Base-by-base conservation (phyloP, 1,140 invertebrate genomes). In the Papilio polytes region DNA sequence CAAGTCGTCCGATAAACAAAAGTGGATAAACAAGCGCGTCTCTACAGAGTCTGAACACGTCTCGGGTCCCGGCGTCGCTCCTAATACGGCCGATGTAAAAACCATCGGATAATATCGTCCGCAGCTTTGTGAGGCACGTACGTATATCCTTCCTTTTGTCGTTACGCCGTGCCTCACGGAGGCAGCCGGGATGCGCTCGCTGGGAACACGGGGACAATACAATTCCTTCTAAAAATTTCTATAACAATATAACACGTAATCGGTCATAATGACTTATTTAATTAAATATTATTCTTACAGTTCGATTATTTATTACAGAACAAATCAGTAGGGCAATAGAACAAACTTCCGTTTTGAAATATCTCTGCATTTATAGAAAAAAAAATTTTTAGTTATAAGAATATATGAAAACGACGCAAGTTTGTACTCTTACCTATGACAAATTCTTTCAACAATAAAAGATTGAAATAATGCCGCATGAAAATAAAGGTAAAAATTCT, bases 91-190 rank as follows among this genome's bases (percentile, higher is more conserved):
- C 63, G 15, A 70, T 66, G 86, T 84, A 83, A 84, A 84, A 88
- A 83, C 81, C 77, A 73, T 72, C 80, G 85, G 84, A 86, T 92
- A 92, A 92, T 91, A 90, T 88, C 87, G 82, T 84, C 76, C 80
- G 78, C 73, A 81, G 84, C 87, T 87, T 92, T 92, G 90, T 92
- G 86, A 74, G 85, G 82, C 91, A 92, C 91, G 91, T 92, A 89
- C 91, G 74, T 81, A 80, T 83, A 86, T 90, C 87, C 90, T 89
- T 88, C 86, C 87, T 84, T 88, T 91, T 91, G 89, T 92, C 81
- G 79, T 81, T 73, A 63, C 77, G 53, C 77, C 56, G 53, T 41
- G 77, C 56, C 77, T 59, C 22, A 66, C 79, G 51, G 53, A 78
- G 53, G 56, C 66, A 36, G 20, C 81, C 81, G 41, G 72, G 78